Conservation (phyloP, 1,140 invertebrate species). For the Magallana ariakensis region DNA sequence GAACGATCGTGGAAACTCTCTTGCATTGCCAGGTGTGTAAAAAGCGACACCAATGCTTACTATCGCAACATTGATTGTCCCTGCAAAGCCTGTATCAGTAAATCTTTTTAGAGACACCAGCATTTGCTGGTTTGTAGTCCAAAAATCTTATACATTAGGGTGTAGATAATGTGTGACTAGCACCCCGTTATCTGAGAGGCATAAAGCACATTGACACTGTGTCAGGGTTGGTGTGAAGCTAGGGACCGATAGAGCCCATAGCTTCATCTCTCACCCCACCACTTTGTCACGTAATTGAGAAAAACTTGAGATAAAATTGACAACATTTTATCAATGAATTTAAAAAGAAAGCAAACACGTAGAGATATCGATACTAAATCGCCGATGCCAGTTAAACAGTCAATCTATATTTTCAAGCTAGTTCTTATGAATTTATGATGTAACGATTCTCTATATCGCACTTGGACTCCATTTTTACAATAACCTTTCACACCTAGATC, state of each 20-base stretch:
- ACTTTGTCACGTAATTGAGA: conserved; percentile 72
- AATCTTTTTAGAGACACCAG: conserved; percentile 29
- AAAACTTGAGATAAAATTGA: conserved; percentile 61
- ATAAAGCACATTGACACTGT: conserved; percentile 1
- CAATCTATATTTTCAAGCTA: conserved; percentile 10
- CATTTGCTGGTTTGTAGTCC: conserved; percentile 26
- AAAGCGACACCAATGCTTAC: conserved; percentile 19
- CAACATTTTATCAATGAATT: conserved; percentile 65
- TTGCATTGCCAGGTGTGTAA: conserved; percentile 27
- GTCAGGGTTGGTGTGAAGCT: conserved; percentile 30
- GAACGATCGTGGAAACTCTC: not conserved
- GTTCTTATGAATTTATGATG: conserved; percentile 30
- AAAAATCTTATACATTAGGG: conserved; percentile 17
- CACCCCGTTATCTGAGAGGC: not conserved
- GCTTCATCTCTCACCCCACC: conserved; percentile 53
- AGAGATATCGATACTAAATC: conserved; percentile 25
- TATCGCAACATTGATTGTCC: not conserved
- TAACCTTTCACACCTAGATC: conserved; percentile 30
- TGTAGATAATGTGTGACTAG: conserved; percentile 27
- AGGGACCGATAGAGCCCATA: not conserved
- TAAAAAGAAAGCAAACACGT: conserved; percentile 33
- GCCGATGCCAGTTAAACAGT: conserved; percentile 22
- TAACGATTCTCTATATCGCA: not conserved
- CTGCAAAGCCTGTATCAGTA: conserved; percentile 4
- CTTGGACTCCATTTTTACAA: conserved; percentile 31